These are phyloP conservation scores for Ochlodes sylvanus DNA, from an alignment of 2,888 invertebrate species.

Conservation along the genomic window DNA sequence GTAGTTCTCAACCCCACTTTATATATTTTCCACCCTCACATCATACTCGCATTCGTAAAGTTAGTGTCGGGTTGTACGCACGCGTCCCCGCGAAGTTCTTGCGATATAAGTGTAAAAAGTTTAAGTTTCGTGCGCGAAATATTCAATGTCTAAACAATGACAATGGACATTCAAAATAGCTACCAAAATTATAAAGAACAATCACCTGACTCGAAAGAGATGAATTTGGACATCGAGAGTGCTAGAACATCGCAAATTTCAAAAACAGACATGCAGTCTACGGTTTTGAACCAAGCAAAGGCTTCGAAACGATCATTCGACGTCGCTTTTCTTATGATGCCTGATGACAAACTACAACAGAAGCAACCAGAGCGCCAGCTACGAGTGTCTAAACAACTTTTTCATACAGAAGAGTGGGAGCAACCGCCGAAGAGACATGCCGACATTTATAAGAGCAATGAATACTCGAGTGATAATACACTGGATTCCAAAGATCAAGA, in stretches of 20 bases:
- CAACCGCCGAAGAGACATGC: conserved; percentile 70
- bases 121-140: conserved; percentile 65
- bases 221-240: conserved; percentile 76
- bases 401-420: conserved; percentile 79
- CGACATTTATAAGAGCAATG: conserved; percentile 76
- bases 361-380: conserved; percentile 85
- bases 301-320: conserved; percentile 93
- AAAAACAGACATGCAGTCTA: conserved; percentile 71
- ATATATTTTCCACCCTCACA: conserved; percentile 84
- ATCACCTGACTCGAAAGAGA: conserved; percentile 78
- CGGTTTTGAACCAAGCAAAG: conserved; percentile 67
- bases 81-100: conserved; percentile 62
- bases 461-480: conserved; percentile 69
- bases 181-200: conserved; percentile 79
- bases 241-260: conserved; percentile 76
- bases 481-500: conserved; percentile 71
- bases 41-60: conserved; percentile 76
- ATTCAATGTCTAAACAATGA: conserved; percentile 85
- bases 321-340: conserved; percentile 95
- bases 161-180: conserved; percentile 88
- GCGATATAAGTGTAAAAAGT: conserved; percentile 82
- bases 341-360: conserved; percentile 91
- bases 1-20: conserved; percentile 80
- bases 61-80: conserved; percentile 73
- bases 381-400: conserved; percentile 79